phyloP scores from a whole-genome alignment of 2,797 vertebrate genomes.

The Phoxinus dragarum region DNA sequence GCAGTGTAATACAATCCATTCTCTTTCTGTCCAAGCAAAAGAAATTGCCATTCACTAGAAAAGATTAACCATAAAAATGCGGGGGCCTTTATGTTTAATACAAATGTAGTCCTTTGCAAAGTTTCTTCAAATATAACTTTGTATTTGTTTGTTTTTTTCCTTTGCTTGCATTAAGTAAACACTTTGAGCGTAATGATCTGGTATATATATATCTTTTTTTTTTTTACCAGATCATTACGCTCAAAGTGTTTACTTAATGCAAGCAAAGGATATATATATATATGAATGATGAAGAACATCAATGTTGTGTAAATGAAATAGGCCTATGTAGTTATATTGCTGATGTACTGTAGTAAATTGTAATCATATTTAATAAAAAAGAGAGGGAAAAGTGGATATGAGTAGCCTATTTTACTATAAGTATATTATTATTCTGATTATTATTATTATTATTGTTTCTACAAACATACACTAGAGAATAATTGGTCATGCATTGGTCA shows the following conservation, averaged over 20 bases:
- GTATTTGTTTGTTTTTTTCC: background rate
- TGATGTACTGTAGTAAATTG: background rate
- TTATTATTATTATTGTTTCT: background rate
- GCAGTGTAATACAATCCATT: slow-evolving; percentile 27
- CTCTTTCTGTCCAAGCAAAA: slow-evolving; percentile 25
- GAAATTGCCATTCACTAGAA: slow-evolving; percentile 13
- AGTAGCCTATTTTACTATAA: background rate
- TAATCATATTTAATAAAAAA: background rate
- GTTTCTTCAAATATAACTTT: background rate
- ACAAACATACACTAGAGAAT: background rate
- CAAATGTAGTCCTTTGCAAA: background rate
- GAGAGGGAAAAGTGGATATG: background rate
- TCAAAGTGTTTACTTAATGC: too few relatives aligned
- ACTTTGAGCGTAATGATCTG: background rate
- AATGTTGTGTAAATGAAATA: background rate
- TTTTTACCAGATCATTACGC: too few relatives aligned
- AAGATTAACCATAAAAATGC: background rate
- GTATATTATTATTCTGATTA: background rate
- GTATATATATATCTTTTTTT: too few relatives aligned
- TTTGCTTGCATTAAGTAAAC: background rate
- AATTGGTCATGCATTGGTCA: background rate
- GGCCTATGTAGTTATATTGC: background rate
- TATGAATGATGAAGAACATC: background rate
- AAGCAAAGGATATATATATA: too few relatives aligned
- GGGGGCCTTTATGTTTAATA: background rate